phyloP scores from a whole-genome alignment of 1,140 invertebrate species.

The Hyposmocoma kahamanoa region DNA sequence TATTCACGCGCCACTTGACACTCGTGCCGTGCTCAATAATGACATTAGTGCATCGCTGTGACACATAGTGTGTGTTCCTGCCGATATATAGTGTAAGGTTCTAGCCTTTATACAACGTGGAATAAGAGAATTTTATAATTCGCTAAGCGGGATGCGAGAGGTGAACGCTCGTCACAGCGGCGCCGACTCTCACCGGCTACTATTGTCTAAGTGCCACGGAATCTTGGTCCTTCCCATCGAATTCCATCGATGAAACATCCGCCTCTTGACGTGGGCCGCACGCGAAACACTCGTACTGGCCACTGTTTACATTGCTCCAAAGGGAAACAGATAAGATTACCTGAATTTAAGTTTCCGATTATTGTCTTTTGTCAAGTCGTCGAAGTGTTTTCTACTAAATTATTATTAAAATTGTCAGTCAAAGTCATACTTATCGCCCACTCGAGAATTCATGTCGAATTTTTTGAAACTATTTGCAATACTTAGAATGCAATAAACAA shows the following conservation, averaged over 20 bases:
- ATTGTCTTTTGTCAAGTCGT: slow-evolving; percentile 9
- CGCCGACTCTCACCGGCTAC: slow-evolving; percentile 66
- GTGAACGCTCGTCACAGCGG: slow-evolving; percentile 68
- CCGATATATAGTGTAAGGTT: slow-evolving; percentile 37
- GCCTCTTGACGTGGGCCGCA: slow-evolving; percentile 42
- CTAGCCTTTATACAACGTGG: no score
- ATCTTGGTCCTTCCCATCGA: slow-evolving; percentile 68
- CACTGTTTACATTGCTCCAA: slow-evolving; percentile 49
- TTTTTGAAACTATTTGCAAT: no score
- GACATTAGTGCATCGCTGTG: slow-evolving; percentile 49
- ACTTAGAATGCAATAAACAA: no score
- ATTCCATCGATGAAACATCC: slow-evolving; percentile 63
- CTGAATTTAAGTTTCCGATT: neutral
- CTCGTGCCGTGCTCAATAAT: slow-evolving; percentile 51
- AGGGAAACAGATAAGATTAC: slow-evolving; percentile 50
- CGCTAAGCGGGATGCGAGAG: slow-evolving; percentile 50
- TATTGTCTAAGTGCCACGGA: slow-evolving; percentile 70
- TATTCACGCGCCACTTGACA: slow-evolving; percentile 63
- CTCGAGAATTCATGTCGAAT: no score
- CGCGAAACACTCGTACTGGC: slow-evolving; percentile 39
- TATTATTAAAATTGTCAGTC: no score
- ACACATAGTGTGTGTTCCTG: slow-evolving; percentile 47
- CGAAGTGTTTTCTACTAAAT: slow-evolving; percentile 13
- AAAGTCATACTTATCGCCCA: no score
- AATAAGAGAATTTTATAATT: neutral